phyloP scores from a whole-genome alignment of 2,113 vertebrate species.

The Chionodraco myersi region DNA sequence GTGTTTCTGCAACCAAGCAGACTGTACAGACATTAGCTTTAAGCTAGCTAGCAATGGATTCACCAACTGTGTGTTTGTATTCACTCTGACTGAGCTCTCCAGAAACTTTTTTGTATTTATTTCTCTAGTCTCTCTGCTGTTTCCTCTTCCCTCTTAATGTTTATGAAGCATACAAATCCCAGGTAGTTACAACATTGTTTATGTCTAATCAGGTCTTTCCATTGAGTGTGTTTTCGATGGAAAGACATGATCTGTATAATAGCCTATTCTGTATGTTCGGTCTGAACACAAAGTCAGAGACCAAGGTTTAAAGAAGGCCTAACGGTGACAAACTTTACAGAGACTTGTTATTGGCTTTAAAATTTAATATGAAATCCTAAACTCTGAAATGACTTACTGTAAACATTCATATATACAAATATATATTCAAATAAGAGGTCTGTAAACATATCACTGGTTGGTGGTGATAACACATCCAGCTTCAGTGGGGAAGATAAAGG shows the following conservation, averaged over 20 bases:
- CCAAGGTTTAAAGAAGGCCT: neutral
- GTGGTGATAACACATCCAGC: conserved; percentile 5
- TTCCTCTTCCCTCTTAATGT: neutral
- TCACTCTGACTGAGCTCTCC: neutral
- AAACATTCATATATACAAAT: conserved; percentile 52
- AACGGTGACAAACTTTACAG: neutral
- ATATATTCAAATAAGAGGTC: conserved; percentile 42
- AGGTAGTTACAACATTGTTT: neutral
- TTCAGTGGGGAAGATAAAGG: conserved; percentile 3
- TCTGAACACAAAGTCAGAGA: neutral
- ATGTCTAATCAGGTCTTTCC: neutral
- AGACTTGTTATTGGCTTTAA: neutral
- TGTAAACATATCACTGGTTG: conserved; percentile 61
- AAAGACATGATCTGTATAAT: neutral
- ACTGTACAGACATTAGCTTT: neutral
- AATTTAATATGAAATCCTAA: conserved; percentile 45
- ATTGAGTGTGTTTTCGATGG: neutral
- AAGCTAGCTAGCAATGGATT: neutral
- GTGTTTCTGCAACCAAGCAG: neutral
- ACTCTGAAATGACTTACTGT: conserved; percentile 25
- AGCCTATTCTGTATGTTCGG: neutral
- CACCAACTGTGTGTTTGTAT: neutral
- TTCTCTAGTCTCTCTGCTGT: too few relatives aligned
- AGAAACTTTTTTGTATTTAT: neutral
- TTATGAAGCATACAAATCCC: neutral